Percentiles rank a stretch among this genome's conserved stretches.
phyloP scores from a whole-genome alignment of 2,888 invertebrate genomes.

The Elmis aenea region DNA sequence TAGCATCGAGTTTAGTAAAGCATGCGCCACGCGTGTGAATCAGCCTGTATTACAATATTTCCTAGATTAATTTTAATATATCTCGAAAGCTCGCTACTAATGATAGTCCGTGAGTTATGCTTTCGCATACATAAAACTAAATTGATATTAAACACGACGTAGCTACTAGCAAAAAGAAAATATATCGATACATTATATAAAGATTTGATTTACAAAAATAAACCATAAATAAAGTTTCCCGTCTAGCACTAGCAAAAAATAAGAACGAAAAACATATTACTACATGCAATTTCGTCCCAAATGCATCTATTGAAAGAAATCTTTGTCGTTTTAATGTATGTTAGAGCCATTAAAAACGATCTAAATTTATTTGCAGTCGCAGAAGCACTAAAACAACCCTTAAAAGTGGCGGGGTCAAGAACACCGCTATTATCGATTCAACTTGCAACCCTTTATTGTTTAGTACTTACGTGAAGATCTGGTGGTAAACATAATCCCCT shows the following conservation, averaged over 20 bases:
- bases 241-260: too few species aligned
- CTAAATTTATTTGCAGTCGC: slow-evolving; percentile 18
- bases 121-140: too few species aligned
- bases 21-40: too few species aligned
- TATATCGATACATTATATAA: too few species aligned
- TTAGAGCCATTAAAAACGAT: slow-evolving; percentile 10
- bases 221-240: slow-evolving; percentile 20
- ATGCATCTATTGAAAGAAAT: slow-evolving; percentile 14
- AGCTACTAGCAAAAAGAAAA: too few species aligned
- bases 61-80: too few species aligned
- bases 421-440: slow-evolving; percentile 9
- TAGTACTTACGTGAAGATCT: neutral
- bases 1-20: too few species aligned
- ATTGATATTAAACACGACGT: too few species aligned
- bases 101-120: too few species aligned
- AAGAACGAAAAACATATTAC: slow-evolving; percentile 14
- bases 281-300: slow-evolving; percentile 12
- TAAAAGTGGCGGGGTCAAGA: slow-evolving; percentile 15
- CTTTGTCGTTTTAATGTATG: slow-evolving; percentile 19
- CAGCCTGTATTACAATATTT: too few species aligned
- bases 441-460: slow-evolving; percentile 2
- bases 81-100: too few species aligned
- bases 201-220: slow-evolving; percentile 26
- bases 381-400: slow-evolving; percentile 13
- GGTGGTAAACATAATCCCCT: too few species aligned